Conservation (phyloP, 1,140 invertebrate genomes). For the Papilio xuthus region DNA sequence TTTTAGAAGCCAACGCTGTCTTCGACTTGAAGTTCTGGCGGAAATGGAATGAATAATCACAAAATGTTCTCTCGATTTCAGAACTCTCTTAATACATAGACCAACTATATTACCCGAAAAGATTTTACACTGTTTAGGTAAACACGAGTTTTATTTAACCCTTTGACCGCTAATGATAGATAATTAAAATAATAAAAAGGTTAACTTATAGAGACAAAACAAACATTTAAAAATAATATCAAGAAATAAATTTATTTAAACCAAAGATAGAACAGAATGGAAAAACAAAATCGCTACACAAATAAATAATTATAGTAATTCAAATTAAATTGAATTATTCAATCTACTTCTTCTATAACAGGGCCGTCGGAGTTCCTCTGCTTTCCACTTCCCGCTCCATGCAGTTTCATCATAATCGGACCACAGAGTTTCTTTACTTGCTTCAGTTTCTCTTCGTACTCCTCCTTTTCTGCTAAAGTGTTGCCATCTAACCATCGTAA, state of each 20-base stretch:
- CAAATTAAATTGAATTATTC: too few species aligned
- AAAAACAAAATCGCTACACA: slow-evolving; percentile 34
- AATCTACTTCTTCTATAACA: slow-evolving; percentile 64
- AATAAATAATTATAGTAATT: slow-evolving; percentile 27
- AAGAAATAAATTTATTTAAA: slow-evolving; percentile 10
- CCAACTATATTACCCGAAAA: too few species aligned
- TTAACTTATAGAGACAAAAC: too few species aligned
- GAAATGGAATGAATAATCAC: too few species aligned
- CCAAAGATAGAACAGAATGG: slow-evolving; percentile 15
- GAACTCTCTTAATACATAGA: too few species aligned
- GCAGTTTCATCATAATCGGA: slow-evolving; percentile 89
- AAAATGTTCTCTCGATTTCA: too few species aligned
- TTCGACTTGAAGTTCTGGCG: neutral
- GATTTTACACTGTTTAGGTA: too few species aligned
- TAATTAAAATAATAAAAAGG: too few species aligned
- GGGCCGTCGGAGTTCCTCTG: slow-evolving; percentile 49
- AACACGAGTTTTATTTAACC: too few species aligned
- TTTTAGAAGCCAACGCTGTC: too few species aligned
- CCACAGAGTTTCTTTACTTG: slow-evolving; percentile 86
- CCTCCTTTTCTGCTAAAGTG: slow-evolving; percentile 89
- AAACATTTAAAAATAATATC: neutral
- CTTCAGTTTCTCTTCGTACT: slow-evolving; percentile 89
- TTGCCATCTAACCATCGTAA: slow-evolving; percentile 84
- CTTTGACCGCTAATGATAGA: too few species aligned
- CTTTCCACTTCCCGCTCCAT: slow-evolving; percentile 59